A percentile compares a stretch with the other conserved stretches of the same genome.
These are phyloP conservation scores for Nomada hirtipes DNA, from an alignment of 2,888 invertebrate genomes.

Conservation along the genomic window DNA sequence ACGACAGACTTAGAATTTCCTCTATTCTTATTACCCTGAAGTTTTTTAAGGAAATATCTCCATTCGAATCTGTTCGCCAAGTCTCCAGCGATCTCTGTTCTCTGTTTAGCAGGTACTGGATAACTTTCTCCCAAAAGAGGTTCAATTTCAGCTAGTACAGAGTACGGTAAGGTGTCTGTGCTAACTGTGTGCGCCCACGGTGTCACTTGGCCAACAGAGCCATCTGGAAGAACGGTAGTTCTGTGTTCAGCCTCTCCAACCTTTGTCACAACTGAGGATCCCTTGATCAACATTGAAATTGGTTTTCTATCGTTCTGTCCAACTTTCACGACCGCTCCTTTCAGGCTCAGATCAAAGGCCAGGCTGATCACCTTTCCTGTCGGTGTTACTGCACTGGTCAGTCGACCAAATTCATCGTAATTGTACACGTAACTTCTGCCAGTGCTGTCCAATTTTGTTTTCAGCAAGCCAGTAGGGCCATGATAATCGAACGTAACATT, in stretches of 20 bases:
- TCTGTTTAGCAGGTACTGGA: slow-evolving; percentile 95
- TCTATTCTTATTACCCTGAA: slow-evolving; percentile 86
- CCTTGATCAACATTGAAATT: slow-evolving; percentile 94
- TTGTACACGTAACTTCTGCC: slow-evolving; percentile 96
- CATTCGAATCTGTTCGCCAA: slow-evolving; percentile 97
- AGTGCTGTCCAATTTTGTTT: slow-evolving; percentile 94
- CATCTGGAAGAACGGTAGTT: slow-evolving; percentile 92
- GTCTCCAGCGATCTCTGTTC: slow-evolving; percentile 95
- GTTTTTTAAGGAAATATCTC: slow-evolving; percentile 95
- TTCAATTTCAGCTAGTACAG: slow-evolving; percentile 94
- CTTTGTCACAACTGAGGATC: slow-evolving; percentile 92
- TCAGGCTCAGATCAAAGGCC: slow-evolving; percentile 94
- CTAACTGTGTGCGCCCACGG: slow-evolving; percentile 96
- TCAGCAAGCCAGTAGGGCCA: slow-evolving; percentile 94
- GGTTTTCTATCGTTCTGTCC: slow-evolving; percentile 93
- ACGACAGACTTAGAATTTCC: slow-evolving; percentile 88
- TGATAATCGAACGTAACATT: slow-evolving; percentile 97
- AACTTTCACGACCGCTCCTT: slow-evolving; percentile 95
- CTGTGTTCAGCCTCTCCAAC: slow-evolving; percentile 93
- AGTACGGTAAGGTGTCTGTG: slow-evolving; percentile 96
- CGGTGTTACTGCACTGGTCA: slow-evolving; percentile 96
- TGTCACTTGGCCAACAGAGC: slow-evolving; percentile 91
- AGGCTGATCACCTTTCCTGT: slow-evolving; percentile 97
- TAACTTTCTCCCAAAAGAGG: slow-evolving; percentile 95
- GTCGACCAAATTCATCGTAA: slow-evolving; percentile 97